Base-by-base conservation (phyloP, 2,113 vertebrate genomes). In the Apistogramma diplotaenia region DNA sequence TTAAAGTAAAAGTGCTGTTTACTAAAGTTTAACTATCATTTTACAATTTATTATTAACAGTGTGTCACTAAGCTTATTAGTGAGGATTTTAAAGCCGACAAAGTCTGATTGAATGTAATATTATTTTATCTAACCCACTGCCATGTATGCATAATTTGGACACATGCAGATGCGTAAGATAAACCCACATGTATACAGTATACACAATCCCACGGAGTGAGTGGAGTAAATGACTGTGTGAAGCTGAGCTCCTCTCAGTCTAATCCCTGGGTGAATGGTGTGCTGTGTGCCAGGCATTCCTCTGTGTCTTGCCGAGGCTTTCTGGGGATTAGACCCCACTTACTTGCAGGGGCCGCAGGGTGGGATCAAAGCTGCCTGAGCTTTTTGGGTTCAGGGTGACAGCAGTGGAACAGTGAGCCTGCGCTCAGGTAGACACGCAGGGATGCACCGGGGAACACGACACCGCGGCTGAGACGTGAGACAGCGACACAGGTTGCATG, bases 281-380 rank as follows among this genome's bases (percentile, higher is more conserved):
- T 76, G 85, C 89, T 93, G 92, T 94, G 92, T 92, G 93, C 90
- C 87, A 88, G 78, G 89, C 93, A 95, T 95, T 95, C 94, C 93
- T 91, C 89, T 86, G 72, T 93, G 90, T 89, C 91, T 94, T 92
- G 91, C 79, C 77, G 54, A 86, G 87, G 91, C 89, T 93, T 94
- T 92, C 79, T 82, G 76, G 59, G 90, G 90, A 93, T 92, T 92
- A 94, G 89, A 89, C 86, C 90, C 88, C 93, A 91, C 92, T 94
- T 89, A 92, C 86, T 83, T 90, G 83, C 88, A 89, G 89, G 79
- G 93, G 91, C 91, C 62, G 83, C 85, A 81, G 86, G 89, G 77
- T 74, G 80, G 90, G 88, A 92, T 94, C 89, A 94, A 92, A 93
- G 91, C 87, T 87, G 89, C 85, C 86, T 91, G 92, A 82, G 84